These are phyloP conservation scores for Nymphalis polychloros DNA, from an alignment of 2,888 invertebrate species.

Conservation along the genomic window DNA sequence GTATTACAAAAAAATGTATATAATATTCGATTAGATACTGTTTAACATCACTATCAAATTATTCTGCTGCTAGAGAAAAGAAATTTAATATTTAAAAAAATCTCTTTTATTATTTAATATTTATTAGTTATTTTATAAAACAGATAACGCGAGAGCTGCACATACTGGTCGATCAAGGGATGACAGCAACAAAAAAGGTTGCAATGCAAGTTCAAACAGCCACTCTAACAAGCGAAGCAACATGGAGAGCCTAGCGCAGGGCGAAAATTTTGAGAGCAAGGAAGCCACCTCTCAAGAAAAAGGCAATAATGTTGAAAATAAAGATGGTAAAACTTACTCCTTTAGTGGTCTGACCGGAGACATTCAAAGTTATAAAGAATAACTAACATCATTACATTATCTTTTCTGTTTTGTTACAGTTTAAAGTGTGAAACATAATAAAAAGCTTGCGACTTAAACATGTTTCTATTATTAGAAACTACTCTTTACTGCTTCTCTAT, in stretches of 20 bases:
- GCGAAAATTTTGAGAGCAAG: constrained; percentile 71
- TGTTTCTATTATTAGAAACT: neutral
- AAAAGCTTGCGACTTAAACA: no score
- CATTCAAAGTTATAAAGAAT: constrained; percentile 8
- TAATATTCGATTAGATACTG: no score
- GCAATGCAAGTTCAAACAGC: constrained; percentile 68
- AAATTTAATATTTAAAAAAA: no score
- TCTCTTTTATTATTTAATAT: no score
- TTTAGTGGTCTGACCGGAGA: neutral
- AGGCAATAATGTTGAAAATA: constrained; percentile 54
- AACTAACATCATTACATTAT: neutral
- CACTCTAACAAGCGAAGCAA: constrained; percentile 66
- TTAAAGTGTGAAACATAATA: no score
- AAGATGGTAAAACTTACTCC: constrained; percentile 56
- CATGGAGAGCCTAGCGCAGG: constrained; percentile 77
- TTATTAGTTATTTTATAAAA: constrained; percentile 44
- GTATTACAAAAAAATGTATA: no score
- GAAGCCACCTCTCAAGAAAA: constrained; percentile 67
- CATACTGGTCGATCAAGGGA: constrained; percentile 71
- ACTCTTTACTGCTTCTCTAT: neutral
- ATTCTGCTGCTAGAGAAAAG: no score
- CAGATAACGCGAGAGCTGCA: constrained; percentile 71
- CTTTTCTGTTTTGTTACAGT: neutral
- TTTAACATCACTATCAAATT: no score
- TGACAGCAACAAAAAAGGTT: constrained; percentile 71